phyloP scores from a whole-genome alignment of 2,888 invertebrate species.

The Chrysolina haemoptera region DNA sequence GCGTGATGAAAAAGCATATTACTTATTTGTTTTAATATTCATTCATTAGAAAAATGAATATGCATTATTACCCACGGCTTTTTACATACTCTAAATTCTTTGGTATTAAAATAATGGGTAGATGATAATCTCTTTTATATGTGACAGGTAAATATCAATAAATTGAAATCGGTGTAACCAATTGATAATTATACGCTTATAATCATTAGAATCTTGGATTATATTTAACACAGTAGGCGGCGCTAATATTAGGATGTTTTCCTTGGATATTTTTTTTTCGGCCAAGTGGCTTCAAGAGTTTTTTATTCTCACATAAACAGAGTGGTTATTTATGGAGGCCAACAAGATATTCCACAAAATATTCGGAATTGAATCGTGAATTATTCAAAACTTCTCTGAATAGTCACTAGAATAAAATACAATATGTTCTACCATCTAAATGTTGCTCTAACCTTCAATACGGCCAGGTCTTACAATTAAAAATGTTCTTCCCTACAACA shows the following conservation, averaged over 20 bases:
- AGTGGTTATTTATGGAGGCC: too few species aligned
- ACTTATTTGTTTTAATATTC: not conserved
- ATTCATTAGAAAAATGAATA: not conserved
- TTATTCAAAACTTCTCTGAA: too few species aligned
- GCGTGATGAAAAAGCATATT: not conserved
- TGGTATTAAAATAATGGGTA: not conserved
- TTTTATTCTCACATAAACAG: too few species aligned
- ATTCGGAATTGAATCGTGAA: too few species aligned
- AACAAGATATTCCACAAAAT: too few species aligned
- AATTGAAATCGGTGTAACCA: not conserved
- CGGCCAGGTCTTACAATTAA: too few species aligned
- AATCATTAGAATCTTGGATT: not conserved
- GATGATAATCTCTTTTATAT: slow-evolving; percentile 11
- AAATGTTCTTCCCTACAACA: too few species aligned
- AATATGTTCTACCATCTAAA: too few species aligned
- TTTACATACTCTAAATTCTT: slow-evolving; percentile 6
- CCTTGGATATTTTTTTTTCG: not conserved
- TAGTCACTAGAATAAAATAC: too few species aligned
- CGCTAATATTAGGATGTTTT: not conserved
- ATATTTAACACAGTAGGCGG: not conserved
- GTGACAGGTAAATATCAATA: slow-evolving; percentile 14
- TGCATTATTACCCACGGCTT: slow-evolving; percentile 2
- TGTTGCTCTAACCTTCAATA: too few species aligned
- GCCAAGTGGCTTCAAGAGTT: not conserved
- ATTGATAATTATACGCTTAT: not conserved